Evolutionary conservation across 2,113 vertebrate species (phyloP).

Genomic region (Forbesichthys papilliferus): DNA sequence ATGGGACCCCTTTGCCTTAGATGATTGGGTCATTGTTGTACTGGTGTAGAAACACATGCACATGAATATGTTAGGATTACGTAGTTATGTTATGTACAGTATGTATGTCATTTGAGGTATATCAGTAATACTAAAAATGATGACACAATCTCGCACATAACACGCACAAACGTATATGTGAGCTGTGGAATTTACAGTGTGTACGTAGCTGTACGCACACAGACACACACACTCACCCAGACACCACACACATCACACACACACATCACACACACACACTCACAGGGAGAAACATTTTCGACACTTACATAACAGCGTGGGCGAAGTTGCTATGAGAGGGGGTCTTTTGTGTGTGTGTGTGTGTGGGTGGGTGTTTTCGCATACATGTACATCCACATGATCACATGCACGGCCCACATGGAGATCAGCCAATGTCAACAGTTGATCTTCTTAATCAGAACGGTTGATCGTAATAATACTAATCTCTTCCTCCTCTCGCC

Average conservation of each 20-base stretch:
- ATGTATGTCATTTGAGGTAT: too few species aligned
- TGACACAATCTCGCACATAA: neutral
- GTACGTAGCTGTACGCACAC: neutral
- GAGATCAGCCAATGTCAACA: too few species aligned
- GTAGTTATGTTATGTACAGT: too few species aligned
- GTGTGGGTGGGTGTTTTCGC: neutral
- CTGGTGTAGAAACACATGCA: too few species aligned
- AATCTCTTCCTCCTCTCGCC: neutral
- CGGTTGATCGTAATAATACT: constrained; percentile 22
- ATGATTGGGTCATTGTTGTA: too few species aligned
- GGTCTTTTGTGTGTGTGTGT: neutral
- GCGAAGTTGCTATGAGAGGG: constrained; percentile 11
- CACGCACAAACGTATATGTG: neutral
- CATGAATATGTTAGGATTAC: too few species aligned
- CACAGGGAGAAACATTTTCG: constrained; percentile 5
- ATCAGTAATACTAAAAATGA: too few species aligned
- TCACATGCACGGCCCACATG: neutral
- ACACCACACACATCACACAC: neutral
- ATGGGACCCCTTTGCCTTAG: too few species aligned
- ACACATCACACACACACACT: constrained; percentile 4
- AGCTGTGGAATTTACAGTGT: neutral
- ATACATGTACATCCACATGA: neutral
- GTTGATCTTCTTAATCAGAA: constrained; percentile 32
- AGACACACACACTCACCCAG: constrained; percentile 9
- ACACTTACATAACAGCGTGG: constrained; percentile 30